phyloP scores from a whole-genome alignment of 2,888 invertebrate genomes.

The Platypus cylindrus region DNA sequence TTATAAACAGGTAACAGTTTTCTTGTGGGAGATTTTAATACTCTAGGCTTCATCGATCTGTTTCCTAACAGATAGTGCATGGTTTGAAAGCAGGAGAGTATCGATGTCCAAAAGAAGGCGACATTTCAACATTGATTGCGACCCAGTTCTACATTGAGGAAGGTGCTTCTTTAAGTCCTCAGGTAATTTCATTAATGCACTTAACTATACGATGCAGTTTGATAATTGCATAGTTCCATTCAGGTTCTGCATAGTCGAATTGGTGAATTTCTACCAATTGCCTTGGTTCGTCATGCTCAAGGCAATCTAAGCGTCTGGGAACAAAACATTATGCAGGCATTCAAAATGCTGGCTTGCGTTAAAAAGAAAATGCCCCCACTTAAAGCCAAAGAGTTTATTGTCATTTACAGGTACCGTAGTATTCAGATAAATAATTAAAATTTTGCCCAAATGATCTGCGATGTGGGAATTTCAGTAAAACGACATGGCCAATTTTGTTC shows the following conservation, averaged over 20 bases:
- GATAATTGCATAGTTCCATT: not conserved
- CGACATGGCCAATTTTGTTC: constrained; percentile 90
- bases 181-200: too few species aligned
- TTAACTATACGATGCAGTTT: not conserved
- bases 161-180: constrained; percentile 52
- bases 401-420: constrained; percentile 56
- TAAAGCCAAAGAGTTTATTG: constrained; percentile 79
- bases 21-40: not conserved
- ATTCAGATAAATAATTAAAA: too few species aligned
- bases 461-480: constrained; percentile 36
- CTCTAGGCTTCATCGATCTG: too few species aligned
- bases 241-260: constrained; percentile 49
- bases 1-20: constrained; percentile 53
- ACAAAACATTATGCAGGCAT: constrained; percentile 56
- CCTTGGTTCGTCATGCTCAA: constrained; percentile 40
- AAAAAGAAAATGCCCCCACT: constrained; percentile 50
- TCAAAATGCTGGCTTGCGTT: constrained; percentile 58
- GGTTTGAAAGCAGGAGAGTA: constrained; percentile 91
- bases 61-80: constrained; percentile 29
- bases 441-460: too few species aligned
- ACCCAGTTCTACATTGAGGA: constrained; percentile 83
- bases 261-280: constrained; percentile 70
- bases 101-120: constrained; percentile 68
- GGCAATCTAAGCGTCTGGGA: constrained; percentile 53
- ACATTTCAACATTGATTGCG: constrained; percentile 77